phyloP scores from a whole-genome alignment of 2,113 vertebrate species.

The Mustela nigripes region DNA sequence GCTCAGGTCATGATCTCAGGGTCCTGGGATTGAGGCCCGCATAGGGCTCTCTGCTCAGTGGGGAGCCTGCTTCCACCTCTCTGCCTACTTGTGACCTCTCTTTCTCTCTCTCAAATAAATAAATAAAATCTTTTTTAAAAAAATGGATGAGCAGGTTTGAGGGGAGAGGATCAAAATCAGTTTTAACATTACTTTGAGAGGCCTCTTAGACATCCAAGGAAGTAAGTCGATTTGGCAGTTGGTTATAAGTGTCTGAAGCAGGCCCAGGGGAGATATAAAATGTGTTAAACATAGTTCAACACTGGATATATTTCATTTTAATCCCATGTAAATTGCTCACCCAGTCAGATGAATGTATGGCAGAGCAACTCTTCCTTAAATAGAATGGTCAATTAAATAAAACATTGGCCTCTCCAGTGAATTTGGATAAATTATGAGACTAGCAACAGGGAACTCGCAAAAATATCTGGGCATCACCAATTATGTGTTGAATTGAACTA shows the following conservation, averaged over 20 bases:
- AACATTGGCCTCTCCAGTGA: background rate
- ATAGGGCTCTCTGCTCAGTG: no score
- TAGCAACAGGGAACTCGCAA: background rate
- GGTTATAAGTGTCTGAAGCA: background rate
- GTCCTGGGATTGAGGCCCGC: no score
- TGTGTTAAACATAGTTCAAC: background rate
- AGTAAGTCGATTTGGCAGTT: background rate
- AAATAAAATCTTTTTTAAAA: background rate
- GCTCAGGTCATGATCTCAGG: no score
- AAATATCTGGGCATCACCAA: background rate
- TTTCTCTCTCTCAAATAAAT: no score
- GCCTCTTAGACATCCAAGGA: background rate
- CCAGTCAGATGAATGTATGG: background rate
- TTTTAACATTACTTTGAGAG: background rate
- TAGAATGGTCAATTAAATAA: background rate
- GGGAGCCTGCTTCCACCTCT: no score
- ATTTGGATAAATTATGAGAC: background rate
- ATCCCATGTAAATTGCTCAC: background rate
- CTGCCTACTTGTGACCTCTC: no score
- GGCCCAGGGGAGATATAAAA: background rate
- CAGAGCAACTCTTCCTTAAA: background rate
- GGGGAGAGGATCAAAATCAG: background rate
- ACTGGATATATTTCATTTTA: background rate
- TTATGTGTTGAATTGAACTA: constrained; percentile 28
- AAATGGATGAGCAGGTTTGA: background rate